A percentile compares a stretch with the other conserved stretches of the same genome.
These are phyloP conservation scores for Heliothis peltigera DNA, from an alignment of 2,888 invertebrate genomes.

Conservation along the genomic window DNA sequence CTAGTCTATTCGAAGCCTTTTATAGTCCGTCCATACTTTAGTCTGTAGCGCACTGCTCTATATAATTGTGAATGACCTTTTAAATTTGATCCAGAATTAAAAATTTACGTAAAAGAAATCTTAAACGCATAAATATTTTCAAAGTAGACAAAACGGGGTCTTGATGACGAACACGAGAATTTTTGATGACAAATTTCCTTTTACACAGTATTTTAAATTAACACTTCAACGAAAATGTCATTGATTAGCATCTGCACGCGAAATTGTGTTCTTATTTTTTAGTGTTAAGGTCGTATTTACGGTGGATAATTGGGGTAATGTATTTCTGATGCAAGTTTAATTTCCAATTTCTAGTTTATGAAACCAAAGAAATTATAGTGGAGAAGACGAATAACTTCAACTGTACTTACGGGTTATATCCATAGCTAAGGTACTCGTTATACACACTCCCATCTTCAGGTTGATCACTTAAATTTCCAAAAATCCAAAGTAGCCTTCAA, in stretches of 20 bases:
- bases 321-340: conserved; percentile 45
- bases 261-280: conserved; percentile 21
- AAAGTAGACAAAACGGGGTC: conserved; percentile 37
- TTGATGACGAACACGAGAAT: conserved; percentile 15
- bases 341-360: conserved; percentile 28
- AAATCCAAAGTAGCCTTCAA: conserved; percentile 9
- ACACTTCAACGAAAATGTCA: conserved; percentile 33
- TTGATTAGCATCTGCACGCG: conserved; percentile 19
- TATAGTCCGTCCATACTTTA: too few species aligned
- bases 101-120: neutral
- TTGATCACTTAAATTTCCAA: conserved; percentile 41
- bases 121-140: too few species aligned
- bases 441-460: conserved; percentile 81
- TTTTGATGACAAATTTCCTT: conserved; percentile 33
- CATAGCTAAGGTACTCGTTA: conserved; percentile 84
- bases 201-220: conserved; percentile 41
- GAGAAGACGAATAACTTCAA: too few species aligned
- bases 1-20: conserved; percentile 22
- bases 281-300: conserved; percentile 15
- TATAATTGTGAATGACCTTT: neutral
- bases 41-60: neutral
- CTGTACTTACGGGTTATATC: conserved; percentile 85
- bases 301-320: conserved; percentile 40
- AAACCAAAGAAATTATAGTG: conserved; percentile 16
- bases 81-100: too few species aligned